Evolutionary conservation across 2,888 invertebrate species (phyloP).

Genomic region (Nomada ferruginata): DNA sequence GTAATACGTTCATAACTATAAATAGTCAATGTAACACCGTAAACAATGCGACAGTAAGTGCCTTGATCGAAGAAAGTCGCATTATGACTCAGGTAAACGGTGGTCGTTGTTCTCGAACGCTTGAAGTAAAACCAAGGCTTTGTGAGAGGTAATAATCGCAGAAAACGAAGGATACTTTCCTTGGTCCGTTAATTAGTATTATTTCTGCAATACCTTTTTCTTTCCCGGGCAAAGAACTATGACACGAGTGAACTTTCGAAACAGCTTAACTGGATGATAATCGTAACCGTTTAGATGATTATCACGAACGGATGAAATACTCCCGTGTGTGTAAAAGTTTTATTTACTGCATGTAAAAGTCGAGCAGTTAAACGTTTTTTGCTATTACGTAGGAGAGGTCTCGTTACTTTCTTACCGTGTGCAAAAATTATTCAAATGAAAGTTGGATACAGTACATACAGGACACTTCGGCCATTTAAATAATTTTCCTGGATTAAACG

Average conservation of each 20-base stretch:
- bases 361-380: neutral
- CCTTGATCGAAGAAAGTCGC: constrained; percentile 40
- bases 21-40: constrained; percentile 18
- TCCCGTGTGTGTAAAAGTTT: constrained; percentile 9
- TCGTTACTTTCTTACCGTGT: neutral
- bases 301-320: constrained; percentile 14
- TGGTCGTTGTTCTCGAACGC: constrained; percentile 12
- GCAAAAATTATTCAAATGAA: constrained; percentile 8
- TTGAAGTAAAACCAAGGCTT: constrained; percentile 19
- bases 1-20: constrained; percentile 29
- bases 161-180: constrained; percentile 11
- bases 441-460: neutral
- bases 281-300: constrained; percentile 13
- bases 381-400: neutral
- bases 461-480: neutral
- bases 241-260: constrained; percentile 29
- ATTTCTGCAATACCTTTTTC: constrained; percentile 12
- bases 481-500: neutral
- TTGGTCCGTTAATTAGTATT: constrained; percentile 3
- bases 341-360: neutral
- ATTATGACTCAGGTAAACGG: constrained; percentile 16
- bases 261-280: constrained; percentile 17
- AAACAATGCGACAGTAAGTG: constrained; percentile 16
- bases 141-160: neutral
- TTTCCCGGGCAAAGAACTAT: neutral